phyloP scores from a whole-genome alignment of 2,888 invertebrate species.

The Thymelicus lineola region DNA sequence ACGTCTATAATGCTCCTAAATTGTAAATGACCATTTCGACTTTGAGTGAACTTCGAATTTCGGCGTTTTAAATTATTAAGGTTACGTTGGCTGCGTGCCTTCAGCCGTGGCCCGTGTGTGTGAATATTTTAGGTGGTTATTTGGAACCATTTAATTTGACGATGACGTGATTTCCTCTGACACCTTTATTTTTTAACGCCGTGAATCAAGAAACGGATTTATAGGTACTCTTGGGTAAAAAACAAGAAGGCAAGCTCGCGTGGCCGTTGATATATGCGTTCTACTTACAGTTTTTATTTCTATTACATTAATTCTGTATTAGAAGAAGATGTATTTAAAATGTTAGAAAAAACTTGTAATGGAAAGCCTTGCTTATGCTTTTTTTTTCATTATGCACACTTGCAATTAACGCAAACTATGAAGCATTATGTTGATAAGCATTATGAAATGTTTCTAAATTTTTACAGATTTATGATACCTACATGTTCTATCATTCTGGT shows the following conservation, averaged over 20 bases:
- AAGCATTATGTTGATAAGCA: no score
- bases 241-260: background rate
- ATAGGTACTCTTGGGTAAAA: background rate
- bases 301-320: background rate
- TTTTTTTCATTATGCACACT: background rate
- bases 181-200: constrained; percentile 22
- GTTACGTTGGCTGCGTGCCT: constrained; percentile 63
- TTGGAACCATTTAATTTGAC: constrained; percentile 57
- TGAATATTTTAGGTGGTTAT: constrained; percentile 59
- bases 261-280: background rate
- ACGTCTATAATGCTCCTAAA: constrained; percentile 72
- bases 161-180: constrained; percentile 51
- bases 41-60: constrained; percentile 70
- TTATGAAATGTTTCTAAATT: no score
- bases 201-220: background rate
- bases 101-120: constrained; percentile 43
- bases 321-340: background rate
- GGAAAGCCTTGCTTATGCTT: background rate
- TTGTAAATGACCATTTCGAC: constrained; percentile 71
- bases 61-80: constrained; percentile 68
- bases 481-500: no score
- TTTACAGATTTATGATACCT: no score
- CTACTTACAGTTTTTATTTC: background rate
- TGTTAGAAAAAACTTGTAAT: background rate
- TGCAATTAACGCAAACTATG: no score